Evolutionary conservation across 2,888 invertebrate species (phyloP).

Genomic region (Ornithoptera priamus): DNA sequence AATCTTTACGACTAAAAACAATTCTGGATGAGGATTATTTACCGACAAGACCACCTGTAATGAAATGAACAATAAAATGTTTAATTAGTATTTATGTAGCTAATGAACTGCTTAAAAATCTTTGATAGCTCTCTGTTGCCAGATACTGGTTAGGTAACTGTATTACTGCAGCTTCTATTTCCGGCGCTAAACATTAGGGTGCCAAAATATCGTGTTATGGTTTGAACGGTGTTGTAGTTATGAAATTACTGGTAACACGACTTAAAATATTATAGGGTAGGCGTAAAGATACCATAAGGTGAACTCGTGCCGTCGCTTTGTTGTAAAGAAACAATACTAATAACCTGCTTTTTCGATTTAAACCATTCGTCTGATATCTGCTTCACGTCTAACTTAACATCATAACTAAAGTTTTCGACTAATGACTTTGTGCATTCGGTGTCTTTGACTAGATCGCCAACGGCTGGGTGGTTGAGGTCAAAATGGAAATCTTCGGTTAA

Average conservation of each 20-base stretch:
- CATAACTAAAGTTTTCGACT: slow-evolving; percentile 75
- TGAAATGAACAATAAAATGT: neutral
- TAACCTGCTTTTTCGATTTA: slow-evolving; percentile 82
- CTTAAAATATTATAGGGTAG: too few relatives aligned
- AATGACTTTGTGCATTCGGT: slow-evolving; percentile 72
- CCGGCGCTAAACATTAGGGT: too few relatives aligned
- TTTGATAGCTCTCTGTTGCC: too few relatives aligned
- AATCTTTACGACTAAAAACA: slow-evolving; percentile 94
- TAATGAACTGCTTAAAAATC: neutral
- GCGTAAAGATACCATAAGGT: neutral
- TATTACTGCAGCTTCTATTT: too few relatives aligned
- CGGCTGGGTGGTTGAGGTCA: slow-evolving; percentile 88
- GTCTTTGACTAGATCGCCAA: slow-evolving; percentile 79
- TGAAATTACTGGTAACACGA: too few relatives aligned
- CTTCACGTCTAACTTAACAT: slow-evolving; percentile 82
- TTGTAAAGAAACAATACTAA: neutral
- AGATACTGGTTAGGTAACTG: too few relatives aligned
- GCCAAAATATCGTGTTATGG: too few relatives aligned
- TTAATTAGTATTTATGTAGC: neutral
- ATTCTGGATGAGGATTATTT: slow-evolving; percentile 92
- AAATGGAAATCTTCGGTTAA: slow-evolving; percentile 96
- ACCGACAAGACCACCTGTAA: slow-evolving; percentile 92
- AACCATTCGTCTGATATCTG: slow-evolving; percentile 89
- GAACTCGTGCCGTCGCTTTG: neutral
- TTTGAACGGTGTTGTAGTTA: too few relatives aligned